These are phyloP conservation scores for Harpalus rufipes DNA, from an alignment of 2,888 invertebrate species.

Conservation along the genomic window DNA sequence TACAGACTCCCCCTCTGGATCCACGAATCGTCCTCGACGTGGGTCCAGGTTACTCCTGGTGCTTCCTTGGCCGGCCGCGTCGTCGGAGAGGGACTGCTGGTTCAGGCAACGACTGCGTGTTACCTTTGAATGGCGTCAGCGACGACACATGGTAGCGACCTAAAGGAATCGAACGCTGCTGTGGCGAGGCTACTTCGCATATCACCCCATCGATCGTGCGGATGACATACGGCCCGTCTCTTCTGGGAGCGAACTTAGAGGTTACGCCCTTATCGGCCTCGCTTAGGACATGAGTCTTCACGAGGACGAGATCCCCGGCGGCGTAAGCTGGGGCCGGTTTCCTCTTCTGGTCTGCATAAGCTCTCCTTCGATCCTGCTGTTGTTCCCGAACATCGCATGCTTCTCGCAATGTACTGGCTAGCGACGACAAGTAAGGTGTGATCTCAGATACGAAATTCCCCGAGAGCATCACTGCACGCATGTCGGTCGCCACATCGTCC, in stretches of 20 bases:
- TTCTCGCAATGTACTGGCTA: neutral
- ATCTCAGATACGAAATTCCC: neutral
- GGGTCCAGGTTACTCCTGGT: slow-evolving; percentile 3
- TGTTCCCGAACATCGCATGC: neutral
- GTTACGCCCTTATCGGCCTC: neutral
- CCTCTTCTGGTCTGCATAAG: neutral
- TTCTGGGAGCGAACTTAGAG: slow-evolving; percentile 2
- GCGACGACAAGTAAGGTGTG: neutral
- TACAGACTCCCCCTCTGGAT: slow-evolving; percentile 47
- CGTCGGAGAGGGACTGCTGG: neutral
- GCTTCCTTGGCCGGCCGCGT: slow-evolving; percentile 21
- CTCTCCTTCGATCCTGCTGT: neutral
- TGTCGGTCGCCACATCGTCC: too few relatives aligned
- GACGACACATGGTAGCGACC: slow-evolving; percentile 20
- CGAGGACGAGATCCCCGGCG: slow-evolving; percentile 17
- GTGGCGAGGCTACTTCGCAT: neutral
- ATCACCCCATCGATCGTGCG: neutral
- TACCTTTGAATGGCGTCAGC: neutral
- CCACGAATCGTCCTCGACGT: neutral
- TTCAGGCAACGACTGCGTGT: neutral
- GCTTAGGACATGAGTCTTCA: slow-evolving; percentile 19
- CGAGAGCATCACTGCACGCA: too few relatives aligned
- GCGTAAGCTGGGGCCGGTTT: neutral
- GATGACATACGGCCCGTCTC: slow-evolving; percentile 11
- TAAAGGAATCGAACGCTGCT: neutral